Percentiles rank a stretch among this genome's conserved stretches.
phyloP scores from a whole-genome alignment of 2,113 vertebrate species.

The Percopsis transmontana region DNA sequence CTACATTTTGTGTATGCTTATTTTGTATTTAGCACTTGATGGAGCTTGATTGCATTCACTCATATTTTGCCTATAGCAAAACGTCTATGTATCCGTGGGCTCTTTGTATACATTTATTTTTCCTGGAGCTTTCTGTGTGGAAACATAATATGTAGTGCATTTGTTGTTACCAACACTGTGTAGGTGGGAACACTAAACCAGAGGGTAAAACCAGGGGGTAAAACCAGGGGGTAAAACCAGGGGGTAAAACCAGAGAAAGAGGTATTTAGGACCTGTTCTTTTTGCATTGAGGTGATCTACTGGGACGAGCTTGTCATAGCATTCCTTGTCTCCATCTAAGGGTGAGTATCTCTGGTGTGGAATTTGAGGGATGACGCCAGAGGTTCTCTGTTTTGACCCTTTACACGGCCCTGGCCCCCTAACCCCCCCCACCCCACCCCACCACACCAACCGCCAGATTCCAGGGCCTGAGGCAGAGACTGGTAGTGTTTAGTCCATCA shows the following conservation, averaged over 20 bases:
- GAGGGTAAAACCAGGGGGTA: constrained; percentile 33
- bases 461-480: constrained; percentile 70
- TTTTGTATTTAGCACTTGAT: background rate
- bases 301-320: constrained; percentile 45
- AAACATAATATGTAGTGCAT: background rate
- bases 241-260: too few species aligned
- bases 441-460: constrained; percentile 64
- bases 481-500: constrained; percentile 75
- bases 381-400: constrained; percentile 68
- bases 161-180: too few species aligned
- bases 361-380: constrained; percentile 70
- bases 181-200: constrained; percentile 25
- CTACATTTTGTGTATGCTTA: too few species aligned
- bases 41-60: background rate
- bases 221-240: constrained; percentile 35
- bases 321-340: constrained; percentile 62
- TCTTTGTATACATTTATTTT: background rate
- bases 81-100: constrained; percentile 16
- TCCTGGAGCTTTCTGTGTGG: constrained; percentile 28
- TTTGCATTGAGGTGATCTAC: constrained; percentile 58
- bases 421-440: constrained; percentile 19
- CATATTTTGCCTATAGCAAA: constrained; percentile 19
- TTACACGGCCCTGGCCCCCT: constrained; percentile 33
- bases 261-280: background rate
- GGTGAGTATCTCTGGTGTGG: constrained; percentile 47